phyloP scores from a whole-genome alignment of 2,797 vertebrate species.

The Petrocephalus sullivani region DNA sequence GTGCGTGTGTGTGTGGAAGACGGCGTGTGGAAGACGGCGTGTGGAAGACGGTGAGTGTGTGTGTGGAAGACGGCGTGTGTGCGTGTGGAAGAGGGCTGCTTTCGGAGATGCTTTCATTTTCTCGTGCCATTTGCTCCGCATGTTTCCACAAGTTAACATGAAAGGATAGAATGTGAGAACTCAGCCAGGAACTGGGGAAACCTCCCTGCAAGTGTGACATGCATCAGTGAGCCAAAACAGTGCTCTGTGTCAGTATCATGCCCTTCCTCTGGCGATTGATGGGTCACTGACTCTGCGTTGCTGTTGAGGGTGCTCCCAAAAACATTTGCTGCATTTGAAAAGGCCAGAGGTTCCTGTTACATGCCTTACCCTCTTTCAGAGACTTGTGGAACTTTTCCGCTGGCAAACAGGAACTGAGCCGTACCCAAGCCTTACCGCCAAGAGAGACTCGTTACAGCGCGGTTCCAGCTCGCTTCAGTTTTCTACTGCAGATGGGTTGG shows the following conservation, averaged over 20 bases:
- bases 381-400: not conserved
- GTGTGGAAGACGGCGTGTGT: not conserved
- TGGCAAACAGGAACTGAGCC: not conserved
- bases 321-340: not conserved
- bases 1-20: not conserved
- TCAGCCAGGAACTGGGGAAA: not conserved
- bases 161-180: not conserved
- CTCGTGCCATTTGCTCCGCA: not conserved
- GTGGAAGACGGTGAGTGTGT: too few relatives aligned
- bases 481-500: too few relatives aligned
- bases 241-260: too few relatives aligned
- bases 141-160: not conserved
- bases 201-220: not conserved
- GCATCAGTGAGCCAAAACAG: not conserved
- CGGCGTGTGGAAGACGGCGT: not conserved
- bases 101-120: not conserved
- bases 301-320: not conserved
- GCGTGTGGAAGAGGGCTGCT: not conserved
- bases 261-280: not conserved
- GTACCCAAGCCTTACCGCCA: not conserved
- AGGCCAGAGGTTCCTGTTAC: not conserved
- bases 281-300: not conserved
- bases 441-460: too few relatives aligned
- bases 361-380: not conserved
- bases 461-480: too few relatives aligned